These are phyloP conservation scores for Eufriesea mexicana DNA, from an alignment of 1,140 invertebrate species.

Conservation along the genomic window DNA sequence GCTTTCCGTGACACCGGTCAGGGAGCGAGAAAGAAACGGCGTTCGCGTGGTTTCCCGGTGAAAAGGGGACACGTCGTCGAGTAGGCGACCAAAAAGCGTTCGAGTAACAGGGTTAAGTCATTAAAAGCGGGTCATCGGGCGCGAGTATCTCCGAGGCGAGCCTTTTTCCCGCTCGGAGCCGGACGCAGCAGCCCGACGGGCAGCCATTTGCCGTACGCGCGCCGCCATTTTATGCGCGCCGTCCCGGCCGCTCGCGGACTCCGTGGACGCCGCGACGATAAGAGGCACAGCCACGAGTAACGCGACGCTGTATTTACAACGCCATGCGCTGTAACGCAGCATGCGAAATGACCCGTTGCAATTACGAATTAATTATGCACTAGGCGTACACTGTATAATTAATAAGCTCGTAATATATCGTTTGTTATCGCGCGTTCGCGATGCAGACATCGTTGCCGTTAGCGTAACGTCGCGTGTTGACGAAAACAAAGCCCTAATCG, in stretches of 20 bases:
- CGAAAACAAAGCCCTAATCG: slow-evolving; percentile 1
- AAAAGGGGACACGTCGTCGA: slow-evolving; percentile 8
- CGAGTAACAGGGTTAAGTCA: slow-evolving; percentile 63
- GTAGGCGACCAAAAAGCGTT: too few relatives aligned
- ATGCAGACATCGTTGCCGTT: not conserved
- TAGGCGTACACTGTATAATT: slow-evolving; percentile 25
- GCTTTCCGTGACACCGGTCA: slow-evolving; percentile 4
- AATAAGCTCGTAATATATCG: slow-evolving; percentile 14
- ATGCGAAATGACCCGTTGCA: slow-evolving; percentile 10
- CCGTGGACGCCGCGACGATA: not conserved
- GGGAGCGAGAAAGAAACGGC: slow-evolving; percentile 36
- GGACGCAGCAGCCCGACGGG: too few relatives aligned
- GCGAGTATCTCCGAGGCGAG: slow-evolving; percentile 36
- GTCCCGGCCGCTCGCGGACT: too few relatives aligned
- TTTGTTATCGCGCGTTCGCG: slow-evolving; percentile 28
- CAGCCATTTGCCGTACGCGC: not conserved
- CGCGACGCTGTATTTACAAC: not conserved
- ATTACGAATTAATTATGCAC: slow-evolving; percentile 43
- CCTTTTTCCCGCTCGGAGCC: too few relatives aligned
- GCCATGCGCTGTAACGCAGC: not conserved
- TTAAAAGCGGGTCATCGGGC: slow-evolving; percentile 70
- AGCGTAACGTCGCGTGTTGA: too few relatives aligned
- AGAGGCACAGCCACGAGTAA: not conserved
- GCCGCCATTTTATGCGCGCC: not conserved
- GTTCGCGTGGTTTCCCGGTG: slow-evolving; percentile 38